phyloP scores from a whole-genome alignment of 1,140 invertebrate species.

The Lycorma delicatula region DNA sequence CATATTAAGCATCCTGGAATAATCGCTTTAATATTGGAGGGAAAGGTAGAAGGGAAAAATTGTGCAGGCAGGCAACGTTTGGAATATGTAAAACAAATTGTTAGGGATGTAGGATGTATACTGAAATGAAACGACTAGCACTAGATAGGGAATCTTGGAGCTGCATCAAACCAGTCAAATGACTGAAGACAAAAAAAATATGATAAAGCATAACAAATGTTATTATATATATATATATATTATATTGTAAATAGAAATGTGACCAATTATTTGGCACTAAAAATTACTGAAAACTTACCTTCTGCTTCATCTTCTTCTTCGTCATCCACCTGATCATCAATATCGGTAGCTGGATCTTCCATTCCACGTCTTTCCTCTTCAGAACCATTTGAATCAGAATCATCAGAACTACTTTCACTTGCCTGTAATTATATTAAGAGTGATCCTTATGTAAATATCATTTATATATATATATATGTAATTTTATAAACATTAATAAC shows the following conservation, averaged over 20 bases:
- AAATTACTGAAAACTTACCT: not conserved
- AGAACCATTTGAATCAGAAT: slow-evolving; percentile 2
- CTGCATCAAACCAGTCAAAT: no score
- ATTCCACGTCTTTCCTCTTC: slow-evolving; percentile 37
- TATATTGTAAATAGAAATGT: no score
- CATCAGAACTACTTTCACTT: slow-evolving; percentile 11
- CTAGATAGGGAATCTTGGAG: no score
- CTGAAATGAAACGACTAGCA: no score
- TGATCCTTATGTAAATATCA: not conserved
- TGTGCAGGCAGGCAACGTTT: no score
- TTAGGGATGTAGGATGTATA: no score
- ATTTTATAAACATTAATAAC: slow-evolving; percentile 5
- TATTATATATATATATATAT: slow-evolving; percentile 5
- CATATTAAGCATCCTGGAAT: no score
- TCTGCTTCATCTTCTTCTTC: slow-evolving; percentile 20
- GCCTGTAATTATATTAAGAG: not conserved
- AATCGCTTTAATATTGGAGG: no score
- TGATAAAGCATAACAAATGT: no score
- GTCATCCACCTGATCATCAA: slow-evolving; percentile 37
- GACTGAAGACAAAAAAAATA: no score
- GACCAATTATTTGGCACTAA: not conserved
- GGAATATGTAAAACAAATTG: no score
- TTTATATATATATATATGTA: not conserved
- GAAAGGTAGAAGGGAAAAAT: no score
- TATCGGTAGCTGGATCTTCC: slow-evolving; percentile 38